A percentile compares a stretch with the other conserved stretches of the same genome.
phyloP scores from a whole-genome alignment of 2,113 vertebrate genomes.

The Pristiophorus japonicus region DNA sequence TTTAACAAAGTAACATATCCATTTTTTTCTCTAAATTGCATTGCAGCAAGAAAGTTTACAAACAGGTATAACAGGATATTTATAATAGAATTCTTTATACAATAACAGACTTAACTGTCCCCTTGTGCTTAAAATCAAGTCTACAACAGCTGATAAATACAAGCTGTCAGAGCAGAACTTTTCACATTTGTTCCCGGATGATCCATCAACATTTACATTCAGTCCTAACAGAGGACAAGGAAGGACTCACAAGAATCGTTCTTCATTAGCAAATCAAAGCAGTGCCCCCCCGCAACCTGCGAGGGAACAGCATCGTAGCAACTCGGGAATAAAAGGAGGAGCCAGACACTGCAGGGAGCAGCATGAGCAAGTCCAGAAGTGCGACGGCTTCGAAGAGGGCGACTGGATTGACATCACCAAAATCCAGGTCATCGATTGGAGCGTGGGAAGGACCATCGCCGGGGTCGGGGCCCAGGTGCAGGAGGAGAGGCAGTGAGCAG shows the following conservation, averaged over 20 bases:
- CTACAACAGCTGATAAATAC: slow-evolving; percentile 69
- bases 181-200: slow-evolving; percentile 84
- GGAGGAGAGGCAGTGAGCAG: too few relatives aligned
- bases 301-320: too few relatives aligned
- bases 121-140: too few relatives aligned
- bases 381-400: too few relatives aligned
- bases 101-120: neutral
- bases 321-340: too few relatives aligned
- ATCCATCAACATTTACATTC: slow-evolving; percentile 78
- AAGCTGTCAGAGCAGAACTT: slow-evolving; percentile 73
- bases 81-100: neutral
- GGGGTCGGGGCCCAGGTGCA: too few relatives aligned
- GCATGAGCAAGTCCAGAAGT: too few relatives aligned
- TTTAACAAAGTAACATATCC: neutral
- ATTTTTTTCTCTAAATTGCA: neutral
- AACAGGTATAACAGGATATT: neutral
- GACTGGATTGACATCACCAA: too few relatives aligned
- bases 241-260: slow-evolving; percentile 52
- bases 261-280: slow-evolving; percentile 56
- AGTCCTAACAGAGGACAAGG: slow-evolving; percentile 66
- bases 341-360: too few relatives aligned
- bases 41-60: neutral
- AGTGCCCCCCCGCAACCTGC: too few relatives aligned
- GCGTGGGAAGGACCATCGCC: too few relatives aligned
- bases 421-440: too few relatives aligned